These are phyloP conservation scores for Coregonus clupeaformis DNA, from an alignment of 2,113 vertebrate genomes.

Conservation along the genomic window DNA sequence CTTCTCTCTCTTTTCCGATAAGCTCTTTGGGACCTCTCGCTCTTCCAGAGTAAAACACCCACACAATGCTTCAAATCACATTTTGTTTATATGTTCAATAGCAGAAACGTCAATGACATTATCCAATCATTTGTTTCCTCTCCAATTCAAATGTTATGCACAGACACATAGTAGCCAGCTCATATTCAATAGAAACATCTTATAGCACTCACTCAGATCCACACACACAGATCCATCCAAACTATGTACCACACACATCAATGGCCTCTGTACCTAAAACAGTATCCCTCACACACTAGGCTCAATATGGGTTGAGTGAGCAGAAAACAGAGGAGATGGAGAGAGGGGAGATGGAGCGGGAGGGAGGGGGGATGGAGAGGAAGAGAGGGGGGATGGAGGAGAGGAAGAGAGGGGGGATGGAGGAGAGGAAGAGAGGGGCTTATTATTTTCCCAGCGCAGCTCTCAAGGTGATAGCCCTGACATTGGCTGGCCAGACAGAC, in stretches of 20 bases:
- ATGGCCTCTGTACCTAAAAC: slow-evolving; percentile 64
- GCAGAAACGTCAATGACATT: slow-evolving; percentile 68
- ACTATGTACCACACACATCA: slow-evolving; percentile 45
- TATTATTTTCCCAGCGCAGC: slow-evolving; percentile 29
- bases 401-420: fast-evolving
- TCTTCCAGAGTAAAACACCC: slow-evolving; percentile 43
- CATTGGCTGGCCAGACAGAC: slow-evolving; percentile 35
- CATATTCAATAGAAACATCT: slow-evolving; percentile 70
- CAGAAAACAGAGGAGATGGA: slow-evolving; percentile 8
- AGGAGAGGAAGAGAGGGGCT: not conserved
- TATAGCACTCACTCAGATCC: slow-evolving; percentile 29
- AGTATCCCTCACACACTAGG: slow-evolving; percentile 59
- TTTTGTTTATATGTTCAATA: slow-evolving; percentile 74
- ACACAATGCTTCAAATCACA: slow-evolving; percentile 72
- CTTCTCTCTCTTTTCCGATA: slow-evolving; percentile 57
- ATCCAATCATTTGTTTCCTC: slow-evolving; percentile 70
- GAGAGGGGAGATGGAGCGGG: too few species aligned
- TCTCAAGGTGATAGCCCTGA: slow-evolving; percentile 58
- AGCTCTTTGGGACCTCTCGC: slow-evolving; percentile 47
- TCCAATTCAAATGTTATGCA: slow-evolving; percentile 69
- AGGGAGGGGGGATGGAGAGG: too few species aligned
- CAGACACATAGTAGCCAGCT: slow-evolving; percentile 65
- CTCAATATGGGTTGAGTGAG: slow-evolving; percentile 51
- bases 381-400: too few species aligned
- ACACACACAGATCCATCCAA: slow-evolving; percentile 24